A percentile compares a stretch with the other conserved stretches of the same genome.
Conservation (phyloP, 30 jellyfish, hydroid and myxozoan species). For the Mastigias papua region DNA sequence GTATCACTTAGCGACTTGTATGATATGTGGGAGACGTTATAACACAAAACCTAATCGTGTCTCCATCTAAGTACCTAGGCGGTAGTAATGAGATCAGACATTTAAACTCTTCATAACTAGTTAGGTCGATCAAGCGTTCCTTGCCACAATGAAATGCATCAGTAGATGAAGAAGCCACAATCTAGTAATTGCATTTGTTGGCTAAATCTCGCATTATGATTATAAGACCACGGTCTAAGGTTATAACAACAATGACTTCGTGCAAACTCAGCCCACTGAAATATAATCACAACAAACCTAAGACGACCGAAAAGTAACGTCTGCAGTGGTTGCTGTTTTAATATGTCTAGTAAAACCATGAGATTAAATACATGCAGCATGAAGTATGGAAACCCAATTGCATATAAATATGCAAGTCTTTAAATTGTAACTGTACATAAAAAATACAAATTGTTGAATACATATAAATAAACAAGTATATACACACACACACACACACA, state of each 20-base stretch:
- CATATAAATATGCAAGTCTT: too few species aligned
- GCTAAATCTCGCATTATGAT: neutral
- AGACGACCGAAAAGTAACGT: too few species aligned
- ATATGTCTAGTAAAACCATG: too few species aligned
- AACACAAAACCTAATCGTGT: neutral
- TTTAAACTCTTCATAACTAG: slow-evolving; percentile 18
- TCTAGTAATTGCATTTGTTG: slow-evolving; percentile 20
- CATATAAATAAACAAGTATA: too few species aligned
- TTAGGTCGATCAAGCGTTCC: slow-evolving; percentile 19
- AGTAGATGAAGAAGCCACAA: slow-evolving; percentile 28
- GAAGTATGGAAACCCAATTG: too few species aligned
- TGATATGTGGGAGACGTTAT: neutral
- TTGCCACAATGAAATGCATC: neutral
- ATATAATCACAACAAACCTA: slow-evolving; percentile 3
- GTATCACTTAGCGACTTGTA: too few species aligned
- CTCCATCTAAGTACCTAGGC: neutral
- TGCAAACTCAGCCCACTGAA: neutral
- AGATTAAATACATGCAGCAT: too few species aligned
- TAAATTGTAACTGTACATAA: too few species aligned
- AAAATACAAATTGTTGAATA: too few species aligned
- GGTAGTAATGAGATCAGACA: slow-evolving; percentile 11
- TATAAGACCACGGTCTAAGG: neutral
- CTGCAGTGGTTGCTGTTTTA: too few species aligned
- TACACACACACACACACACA: too few species aligned
- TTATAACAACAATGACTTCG: slow-evolving; percentile 22